These are phyloP conservation scores for Indicator maculatus DNA, from an alignment of 2,113 vertebrate species.

Conservation along the genomic window DNA sequence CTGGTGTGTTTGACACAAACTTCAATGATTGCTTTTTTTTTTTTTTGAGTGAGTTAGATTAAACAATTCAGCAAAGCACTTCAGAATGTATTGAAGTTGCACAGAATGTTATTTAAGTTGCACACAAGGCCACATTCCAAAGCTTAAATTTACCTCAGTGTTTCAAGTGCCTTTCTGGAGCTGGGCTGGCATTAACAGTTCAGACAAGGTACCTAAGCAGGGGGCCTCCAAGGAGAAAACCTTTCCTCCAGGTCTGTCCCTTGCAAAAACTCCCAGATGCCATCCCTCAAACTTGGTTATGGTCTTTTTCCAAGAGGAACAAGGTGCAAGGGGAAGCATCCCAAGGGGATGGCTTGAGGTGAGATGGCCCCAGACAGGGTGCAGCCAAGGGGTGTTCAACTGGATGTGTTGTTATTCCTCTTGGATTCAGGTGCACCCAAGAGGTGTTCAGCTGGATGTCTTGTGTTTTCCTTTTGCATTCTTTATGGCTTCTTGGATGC, in stretches of 20 bases:
- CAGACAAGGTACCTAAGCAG: not conserved
- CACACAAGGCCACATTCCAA: not conserved
- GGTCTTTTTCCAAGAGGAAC: not conserved
- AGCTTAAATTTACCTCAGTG: not conserved
- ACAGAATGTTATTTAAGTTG: not conserved
- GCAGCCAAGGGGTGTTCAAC: not conserved
- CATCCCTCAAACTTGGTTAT: accelerated
- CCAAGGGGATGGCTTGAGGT: not conserved
- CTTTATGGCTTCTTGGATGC: accelerated
- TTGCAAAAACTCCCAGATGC: not conserved
- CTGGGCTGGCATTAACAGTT: not conserved
- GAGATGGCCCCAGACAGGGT: not conserved
- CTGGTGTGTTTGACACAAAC: not conserved
- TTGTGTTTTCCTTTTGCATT: not conserved
- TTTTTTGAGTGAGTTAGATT: not conserved
- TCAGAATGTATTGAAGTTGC: not conserved
- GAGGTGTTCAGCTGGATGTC: too few relatives aligned
- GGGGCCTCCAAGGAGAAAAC: not conserved
- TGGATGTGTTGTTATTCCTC: not conserved
- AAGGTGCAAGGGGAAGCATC: not conserved
- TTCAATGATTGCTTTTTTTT: conserved; percentile 2
- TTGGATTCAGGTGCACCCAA: too few relatives aligned
- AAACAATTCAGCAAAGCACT: conserved; percentile 30
- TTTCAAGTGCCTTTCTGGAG: not conserved
- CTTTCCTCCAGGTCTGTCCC: not conserved